Evolutionary conservation across 2,113 vertebrate species (phyloP), one percentile per base, ranked within the genome.

Genomic region (Spheniscus mendiculus): DNA sequence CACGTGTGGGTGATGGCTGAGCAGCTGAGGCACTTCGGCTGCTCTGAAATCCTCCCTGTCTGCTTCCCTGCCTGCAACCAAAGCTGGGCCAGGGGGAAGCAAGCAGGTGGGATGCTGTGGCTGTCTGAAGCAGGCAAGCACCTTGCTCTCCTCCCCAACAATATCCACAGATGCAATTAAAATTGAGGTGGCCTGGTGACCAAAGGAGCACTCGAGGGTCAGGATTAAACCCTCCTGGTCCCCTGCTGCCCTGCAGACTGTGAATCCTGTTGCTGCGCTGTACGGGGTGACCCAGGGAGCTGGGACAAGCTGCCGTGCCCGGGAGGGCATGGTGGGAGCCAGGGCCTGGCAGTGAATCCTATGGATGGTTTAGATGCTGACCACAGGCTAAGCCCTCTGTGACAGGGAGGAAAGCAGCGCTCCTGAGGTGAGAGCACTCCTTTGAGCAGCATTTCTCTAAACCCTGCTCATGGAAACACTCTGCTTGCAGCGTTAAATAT

Each of bases 311-410:
- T 81, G 73, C 65, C 0, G 0, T 23, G 82, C 23, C 22, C 4
- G 6, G 61, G 45, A 74, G 21, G 14, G 29, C 38, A 59, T 2
- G 14, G 63, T 11, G 19, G 47, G 40, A 87, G 30, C 53, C 44
- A 53, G 32, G 15, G 16, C 49, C n/a, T 25, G 62, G 27, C 71
- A 84, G 55, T 9, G 90, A 71, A 93, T 36, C 38, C 45, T 38
- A 6, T 1, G 32, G 29, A 32, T 55, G 42, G 36, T 23, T 79
- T 61, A 77, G 59, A 69, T 65, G 36, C 44, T 67, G 78, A 42
- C 25, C 27, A 9, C 0, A 8, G 59, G 69, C 59, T 58, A 71
- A 83, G 34, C 17, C 14, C 22, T 47, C 15, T 0, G 0, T 10
- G 6, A 44, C 59, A 36, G 55, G 11, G 9, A 92, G 50, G 42